Evolutionary conservation across 2,113 vertebrate genomes (phyloP), one percentile per base, ranked within the genome.

Genomic region (Ivindomyrus marchei): DNA sequence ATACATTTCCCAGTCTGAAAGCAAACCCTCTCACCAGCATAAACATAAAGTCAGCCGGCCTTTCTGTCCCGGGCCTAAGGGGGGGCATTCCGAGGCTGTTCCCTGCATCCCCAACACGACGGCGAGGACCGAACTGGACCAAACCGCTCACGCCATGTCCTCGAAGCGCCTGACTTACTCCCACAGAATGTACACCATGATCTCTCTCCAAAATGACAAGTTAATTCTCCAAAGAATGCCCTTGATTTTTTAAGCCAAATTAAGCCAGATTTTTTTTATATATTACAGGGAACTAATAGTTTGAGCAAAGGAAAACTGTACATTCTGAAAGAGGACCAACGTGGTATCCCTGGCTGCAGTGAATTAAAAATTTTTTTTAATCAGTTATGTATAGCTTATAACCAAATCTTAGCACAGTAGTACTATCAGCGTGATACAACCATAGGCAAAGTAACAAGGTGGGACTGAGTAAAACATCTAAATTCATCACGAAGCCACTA

Each of bases 151-250:
- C 77, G 46, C 53, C 70, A 39, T 17, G 56, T 53, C 21, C 24
- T 88, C 49, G n/a, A n/a, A 90, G 91, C 94, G 94, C 94, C 94
- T 94, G 95, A 95, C 94, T 92, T 58, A 47, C 90, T 89, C 80
- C 90, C 92, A 90, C 85, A 86, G 90, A 92, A 90, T 89, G 91
- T 83, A 52, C 58, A 0, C 45, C 66, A 85, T 89, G 91, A 92
- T 92, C 49, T 88, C 83, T 70, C 24, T 47, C 21, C 24, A 87
- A 53, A 77, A 90, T 31, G 89, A 90, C 89, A 90, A 87, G 47
- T 77, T 90, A 90, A 90, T 85, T 80, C 89, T 45, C 46, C 45
- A 36, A 93, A 91, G 93, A 93, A 93, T 93, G 89, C 90, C 85
- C 66, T 53, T 62, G 90, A 90, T 74, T 89, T 91, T 74, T 66